These are phyloP conservation scores for Chlamydotis undulata DNA, from an alignment of 2,113 vertebrate species.

Conservation along the genomic window DNA sequence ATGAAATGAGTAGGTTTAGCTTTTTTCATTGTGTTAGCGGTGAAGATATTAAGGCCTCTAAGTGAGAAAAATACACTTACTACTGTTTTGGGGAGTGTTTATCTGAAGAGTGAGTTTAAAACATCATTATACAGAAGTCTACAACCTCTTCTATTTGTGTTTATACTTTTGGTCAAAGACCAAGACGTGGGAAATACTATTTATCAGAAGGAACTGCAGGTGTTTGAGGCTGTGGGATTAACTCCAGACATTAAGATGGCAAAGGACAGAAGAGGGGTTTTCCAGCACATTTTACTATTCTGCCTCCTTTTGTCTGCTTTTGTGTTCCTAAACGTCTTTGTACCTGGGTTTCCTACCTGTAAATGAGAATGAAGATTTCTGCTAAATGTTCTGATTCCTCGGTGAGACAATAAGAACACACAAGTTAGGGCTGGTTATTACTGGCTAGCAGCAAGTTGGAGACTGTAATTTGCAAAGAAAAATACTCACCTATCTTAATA, in stretches of 20 bases:
- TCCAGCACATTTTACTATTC: background rate
- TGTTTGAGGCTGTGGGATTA: background rate
- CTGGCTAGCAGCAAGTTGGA: background rate
- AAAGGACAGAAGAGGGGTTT: background rate
- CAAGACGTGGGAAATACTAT: background rate
- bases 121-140: background rate
- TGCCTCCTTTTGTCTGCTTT: background rate
- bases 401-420: background rate
- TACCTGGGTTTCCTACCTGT: background rate
- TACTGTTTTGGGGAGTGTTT: constrained; percentile 27
- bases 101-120: constrained; percentile 23
- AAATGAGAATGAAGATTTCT: constrained; percentile 1
- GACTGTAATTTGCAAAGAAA: background rate
- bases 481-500: background rate
- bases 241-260: background rate
- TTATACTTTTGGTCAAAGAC: constrained; percentile 1
- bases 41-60: constrained; percentile 44
- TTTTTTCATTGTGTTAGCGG: constrained; percentile 1
- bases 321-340: background rate
- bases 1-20: constrained; percentile 46
- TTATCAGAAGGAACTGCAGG: background rate
- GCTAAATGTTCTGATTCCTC: background rate
- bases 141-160: background rate
- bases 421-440: constrained; percentile 1
- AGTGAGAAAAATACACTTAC: constrained; percentile 19